phyloP scores from a whole-genome alignment of 2,113 vertebrate species.

The Chinchilla lanigera region DNA sequence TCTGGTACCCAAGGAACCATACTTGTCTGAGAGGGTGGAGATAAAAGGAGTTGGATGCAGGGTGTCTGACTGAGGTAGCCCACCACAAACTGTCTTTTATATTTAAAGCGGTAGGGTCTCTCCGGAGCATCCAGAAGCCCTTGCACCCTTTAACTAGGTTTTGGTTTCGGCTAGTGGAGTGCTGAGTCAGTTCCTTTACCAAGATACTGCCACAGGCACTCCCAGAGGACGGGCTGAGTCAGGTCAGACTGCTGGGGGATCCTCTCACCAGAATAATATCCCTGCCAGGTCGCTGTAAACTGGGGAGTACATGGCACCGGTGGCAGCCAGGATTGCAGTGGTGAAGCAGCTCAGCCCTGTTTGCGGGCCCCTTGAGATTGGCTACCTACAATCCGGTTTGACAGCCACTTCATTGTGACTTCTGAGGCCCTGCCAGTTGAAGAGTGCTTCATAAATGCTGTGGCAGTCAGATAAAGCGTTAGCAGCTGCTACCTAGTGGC shows the following conservation, averaged over 20 bases:
- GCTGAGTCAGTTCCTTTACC: slow-evolving; percentile 11
- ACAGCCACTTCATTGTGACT: slow-evolving; percentile 30
- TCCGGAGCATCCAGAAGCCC: neutral
- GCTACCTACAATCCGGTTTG: neutral
- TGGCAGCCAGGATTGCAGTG: neutral
- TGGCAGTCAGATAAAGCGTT: neutral
- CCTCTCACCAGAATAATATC: neutral
- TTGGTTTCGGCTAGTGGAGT: neutral
- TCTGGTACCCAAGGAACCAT: neutral
- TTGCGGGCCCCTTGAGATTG: neutral
- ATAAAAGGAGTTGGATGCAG: neutral
- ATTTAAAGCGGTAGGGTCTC: neutral
- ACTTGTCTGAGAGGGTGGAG: neutral
- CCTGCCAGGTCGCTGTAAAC: neutral
- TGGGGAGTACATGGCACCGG: neutral
- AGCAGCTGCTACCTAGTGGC: neutral
- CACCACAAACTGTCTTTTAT: neutral
- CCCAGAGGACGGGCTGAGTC: slow-evolving; percentile 40
- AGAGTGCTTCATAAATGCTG: neutral
- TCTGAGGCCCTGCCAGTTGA: slow-evolving; percentile 29
- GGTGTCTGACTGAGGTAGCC: neutral
- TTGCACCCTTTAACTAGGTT: neutral
- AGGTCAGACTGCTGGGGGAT: neutral
- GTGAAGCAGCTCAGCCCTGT: neutral
- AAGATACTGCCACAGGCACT: neutral